These are phyloP conservation scores for Plectrocnemia conspersa DNA, from an alignment of 1,140 invertebrate genomes.

Conservation along the genomic window DNA sequence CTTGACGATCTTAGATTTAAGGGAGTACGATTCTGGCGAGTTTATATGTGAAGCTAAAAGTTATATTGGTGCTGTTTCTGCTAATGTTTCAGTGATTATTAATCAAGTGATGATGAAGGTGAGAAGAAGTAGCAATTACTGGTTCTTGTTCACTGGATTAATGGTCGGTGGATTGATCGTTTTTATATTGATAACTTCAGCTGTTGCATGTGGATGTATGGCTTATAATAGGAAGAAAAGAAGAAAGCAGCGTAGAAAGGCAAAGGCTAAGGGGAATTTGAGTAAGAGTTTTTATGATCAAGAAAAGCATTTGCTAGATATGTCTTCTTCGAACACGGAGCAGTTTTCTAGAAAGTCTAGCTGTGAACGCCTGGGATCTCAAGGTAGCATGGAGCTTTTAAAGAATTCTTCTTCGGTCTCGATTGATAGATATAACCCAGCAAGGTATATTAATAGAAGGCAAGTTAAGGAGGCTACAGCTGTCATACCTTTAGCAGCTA, in stretches of 20 bases:
- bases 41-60: constrained; percentile 49
- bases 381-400: constrained; percentile 37
- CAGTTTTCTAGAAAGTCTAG: constrained; percentile 25
- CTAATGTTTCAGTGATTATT: constrained; percentile 47
- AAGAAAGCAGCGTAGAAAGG: constrained; percentile 53
- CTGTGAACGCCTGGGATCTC: constrained; percentile 19
- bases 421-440: constrained; percentile 23
- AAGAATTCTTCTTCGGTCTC: constrained; percentile 37
- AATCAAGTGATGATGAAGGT: constrained; percentile 40
- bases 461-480: constrained; percentile 14
- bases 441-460: constrained; percentile 11
- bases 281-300: constrained; percentile 78
- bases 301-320: constrained; percentile 75
- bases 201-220: constrained; percentile 43
- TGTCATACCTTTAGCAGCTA: constrained; percentile 16
- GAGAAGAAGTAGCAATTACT: constrained; percentile 45
- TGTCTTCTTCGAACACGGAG: constrained; percentile 41
- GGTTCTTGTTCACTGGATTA: constrained; percentile 47
- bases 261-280: constrained; percentile 59
- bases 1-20: constrained; percentile 47
- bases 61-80: constrained; percentile 43
- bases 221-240: constrained; percentile 45
- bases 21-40: constrained; percentile 47
- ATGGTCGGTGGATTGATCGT: constrained; percentile 46
- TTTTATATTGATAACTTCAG: constrained; percentile 22